Conservation (phyloP, 1,140 invertebrate genomes). For the Plodia interpunctella region DNA sequence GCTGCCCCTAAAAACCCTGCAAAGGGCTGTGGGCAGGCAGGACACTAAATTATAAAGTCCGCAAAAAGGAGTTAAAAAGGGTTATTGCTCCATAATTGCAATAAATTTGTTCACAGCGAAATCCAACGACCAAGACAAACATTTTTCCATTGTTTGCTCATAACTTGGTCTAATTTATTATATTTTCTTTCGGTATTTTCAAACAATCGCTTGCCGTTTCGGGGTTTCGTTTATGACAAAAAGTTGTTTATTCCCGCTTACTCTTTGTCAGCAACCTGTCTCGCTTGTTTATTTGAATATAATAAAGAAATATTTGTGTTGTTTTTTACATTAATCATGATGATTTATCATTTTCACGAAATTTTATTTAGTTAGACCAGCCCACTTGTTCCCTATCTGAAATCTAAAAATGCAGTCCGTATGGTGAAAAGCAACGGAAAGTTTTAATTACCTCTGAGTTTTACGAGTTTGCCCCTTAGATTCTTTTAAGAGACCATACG, state of each 20-base stretch:
- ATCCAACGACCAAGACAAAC: constrained; percentile 12
- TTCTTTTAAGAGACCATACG: too few relatives aligned
- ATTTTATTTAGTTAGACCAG: too few relatives aligned
- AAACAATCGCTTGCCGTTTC: background rate
- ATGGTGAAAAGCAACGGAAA: too few relatives aligned
- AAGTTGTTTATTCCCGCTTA: background rate
- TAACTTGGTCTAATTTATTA: constrained; percentile 11
- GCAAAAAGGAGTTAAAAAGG: constrained; percentile 12
- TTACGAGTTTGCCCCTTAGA: too few relatives aligned
- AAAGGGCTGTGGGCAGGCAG: constrained; percentile 7
- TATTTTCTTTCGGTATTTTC: constrained; percentile 12
- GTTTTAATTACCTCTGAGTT: too few relatives aligned
- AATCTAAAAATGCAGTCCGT: too few relatives aligned
- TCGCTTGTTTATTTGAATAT: background rate
- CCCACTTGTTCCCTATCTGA: too few relatives aligned
- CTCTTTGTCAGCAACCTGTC: constrained; percentile 4
- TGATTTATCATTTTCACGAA: background rate
- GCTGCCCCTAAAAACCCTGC: background rate
- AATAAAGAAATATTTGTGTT: background rate
- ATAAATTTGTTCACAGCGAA: constrained; percentile 14
- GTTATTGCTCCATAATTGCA: constrained; percentile 13
- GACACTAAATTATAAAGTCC: constrained; percentile 6
- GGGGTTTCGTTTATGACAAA: constrained; percentile 1
- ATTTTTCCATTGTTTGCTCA: constrained; percentile 11
- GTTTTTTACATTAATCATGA: background rate